A percentile compares a stretch with the other conserved stretches of the same genome.
Evolutionary conservation across 2,888 invertebrate genomes (phyloP).

Genomic region (Microctonus aethiopoides): DNA sequence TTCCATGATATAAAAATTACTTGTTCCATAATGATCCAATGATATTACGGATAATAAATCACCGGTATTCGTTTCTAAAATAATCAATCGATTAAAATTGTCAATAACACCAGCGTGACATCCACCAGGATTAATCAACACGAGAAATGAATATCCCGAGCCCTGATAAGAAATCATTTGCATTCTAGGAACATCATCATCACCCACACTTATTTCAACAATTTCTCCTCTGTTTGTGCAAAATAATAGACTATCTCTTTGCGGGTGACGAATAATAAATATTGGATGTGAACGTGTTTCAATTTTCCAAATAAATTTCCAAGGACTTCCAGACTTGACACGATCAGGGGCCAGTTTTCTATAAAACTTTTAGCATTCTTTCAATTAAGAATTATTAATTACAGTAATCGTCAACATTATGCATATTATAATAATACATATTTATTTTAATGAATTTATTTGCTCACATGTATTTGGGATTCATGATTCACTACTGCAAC

Average conservation of each 20-base stretch:
- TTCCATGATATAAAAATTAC: too few species aligned
- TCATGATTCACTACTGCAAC: slow-evolving; percentile 44
- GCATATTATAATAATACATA: neutral
- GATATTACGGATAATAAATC: slow-evolving; percentile 29
- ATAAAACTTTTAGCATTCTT: slow-evolving; percentile 49
- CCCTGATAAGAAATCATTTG: slow-evolving; percentile 40
- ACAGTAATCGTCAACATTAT: neutral
- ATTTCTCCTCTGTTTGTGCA: slow-evolving; percentile 47
- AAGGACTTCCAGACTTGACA: slow-evolving; percentile 37
- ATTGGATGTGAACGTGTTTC: slow-evolving; percentile 43
- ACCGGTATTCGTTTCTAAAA: slow-evolving; percentile 48
- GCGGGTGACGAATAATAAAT: slow-evolving; percentile 37
- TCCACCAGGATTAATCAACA: slow-evolving; percentile 35
- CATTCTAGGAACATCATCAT: slow-evolving; percentile 42
- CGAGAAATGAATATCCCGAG: slow-evolving; percentile 36
- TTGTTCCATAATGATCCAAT: slow-evolving; percentile 49
- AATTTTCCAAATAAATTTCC: slow-evolving; percentile 49
- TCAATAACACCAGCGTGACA: slow-evolving; percentile 41
- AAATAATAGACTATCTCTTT: slow-evolving; percentile 48
- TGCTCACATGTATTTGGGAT: slow-evolving; percentile 46
- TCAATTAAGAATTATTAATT: too few species aligned
- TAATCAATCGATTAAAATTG: slow-evolving; percentile 40
- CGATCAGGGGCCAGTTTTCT: slow-evolving; percentile 44
- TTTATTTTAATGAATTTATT: neutral
- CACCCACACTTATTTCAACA: slow-evolving; percentile 42